Base-by-base conservation (phyloP, 1,140 invertebrate species). In the Magallana ariakensis region DNA sequence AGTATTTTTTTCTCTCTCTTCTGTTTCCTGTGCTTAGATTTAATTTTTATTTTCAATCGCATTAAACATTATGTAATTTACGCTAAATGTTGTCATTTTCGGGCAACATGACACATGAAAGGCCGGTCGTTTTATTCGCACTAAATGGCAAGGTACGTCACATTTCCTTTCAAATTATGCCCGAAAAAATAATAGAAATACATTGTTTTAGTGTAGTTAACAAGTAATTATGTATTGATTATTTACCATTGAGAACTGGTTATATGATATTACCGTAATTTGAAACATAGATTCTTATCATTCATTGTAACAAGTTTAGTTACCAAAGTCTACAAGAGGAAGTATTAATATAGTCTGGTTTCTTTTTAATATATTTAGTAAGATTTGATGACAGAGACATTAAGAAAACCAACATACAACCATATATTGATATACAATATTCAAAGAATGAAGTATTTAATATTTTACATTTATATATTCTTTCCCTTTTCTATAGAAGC, bases 1-100 rank as follows among this genome's bases (percentile, higher is more conserved):
- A 75, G 33, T 22, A 75, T 13, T 75, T 75, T 75, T 75, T 75
- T 46, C 33, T 46, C 33, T 46, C 33, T 46, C 66, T 75, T 60
- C 19, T 13, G 66, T 75, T 75, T 75, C 66, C 66, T 75, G 66
- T 75, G 66, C 66, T 75, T 26, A 75, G 66, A 75, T 75, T 75
- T 75, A 75, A 75, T 75, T 75, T 75, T 75, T 46, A 46, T 46
- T 75, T 75, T 75, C 66, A 75, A 75, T 75, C 66, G 66, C 66
- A 75, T 75, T 75, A 75, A 75, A 75, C 66, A 75, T 75, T 75
- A 75, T 75, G 66, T 75, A 75, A 75, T 75, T 75, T 75, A 75
- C 66, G 66, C 66, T 75, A 75, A 75, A 75, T 75, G 66, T 75
- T 75, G 66, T 75, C 66, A 75, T 75, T 75, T 75, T 75, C 66